Evolutionary conservation across 2,888 invertebrate genomes (phyloP).

Genomic region (Andrena praecox): DNA sequence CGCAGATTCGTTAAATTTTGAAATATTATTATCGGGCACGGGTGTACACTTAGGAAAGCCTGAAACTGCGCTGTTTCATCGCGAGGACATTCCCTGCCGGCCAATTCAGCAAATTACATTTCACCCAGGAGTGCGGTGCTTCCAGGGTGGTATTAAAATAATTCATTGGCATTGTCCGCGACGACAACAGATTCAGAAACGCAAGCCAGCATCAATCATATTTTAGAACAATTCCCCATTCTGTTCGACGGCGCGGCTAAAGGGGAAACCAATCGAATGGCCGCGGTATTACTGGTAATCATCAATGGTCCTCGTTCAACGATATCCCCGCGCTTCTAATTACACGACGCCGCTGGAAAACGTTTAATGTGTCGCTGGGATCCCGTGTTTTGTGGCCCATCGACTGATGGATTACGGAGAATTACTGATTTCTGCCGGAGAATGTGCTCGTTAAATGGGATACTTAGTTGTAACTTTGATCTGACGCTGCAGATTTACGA

Average conservation of each 20-base stretch:
- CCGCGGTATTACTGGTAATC: conserved; percentile 45
- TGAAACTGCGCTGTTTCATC: no score
- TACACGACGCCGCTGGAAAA: conserved; percentile 52
- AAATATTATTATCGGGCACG: background rate
- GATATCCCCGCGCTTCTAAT: conserved; percentile 46
- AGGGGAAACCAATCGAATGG: conserved; percentile 48
- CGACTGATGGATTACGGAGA: conserved; percentile 50
- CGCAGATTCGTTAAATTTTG: no score
- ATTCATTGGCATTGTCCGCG: conserved; percentile 36
- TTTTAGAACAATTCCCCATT: conserved; percentile 53
- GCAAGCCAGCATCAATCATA: conserved; percentile 42
- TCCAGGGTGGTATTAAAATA: conserved; percentile 28
- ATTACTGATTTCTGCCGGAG: conserved; percentile 24
- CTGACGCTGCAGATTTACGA: background rate
- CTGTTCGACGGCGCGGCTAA: conserved; percentile 19
- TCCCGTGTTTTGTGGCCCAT: conserved; percentile 55
- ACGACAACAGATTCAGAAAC: conserved; percentile 24
- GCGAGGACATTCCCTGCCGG: no score
- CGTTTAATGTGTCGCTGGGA: conserved; percentile 47
- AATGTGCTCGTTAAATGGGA: background rate
- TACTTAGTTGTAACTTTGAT: background rate
- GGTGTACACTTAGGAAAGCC: no score
- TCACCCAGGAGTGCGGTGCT: background rate
- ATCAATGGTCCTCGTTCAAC: conserved; percentile 24
- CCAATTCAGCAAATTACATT: conserved; percentile 25